These are phyloP conservation scores for Dryobota labecula DNA, from an alignment of 2,888 invertebrate genomes.

Conservation along the genomic window DNA sequence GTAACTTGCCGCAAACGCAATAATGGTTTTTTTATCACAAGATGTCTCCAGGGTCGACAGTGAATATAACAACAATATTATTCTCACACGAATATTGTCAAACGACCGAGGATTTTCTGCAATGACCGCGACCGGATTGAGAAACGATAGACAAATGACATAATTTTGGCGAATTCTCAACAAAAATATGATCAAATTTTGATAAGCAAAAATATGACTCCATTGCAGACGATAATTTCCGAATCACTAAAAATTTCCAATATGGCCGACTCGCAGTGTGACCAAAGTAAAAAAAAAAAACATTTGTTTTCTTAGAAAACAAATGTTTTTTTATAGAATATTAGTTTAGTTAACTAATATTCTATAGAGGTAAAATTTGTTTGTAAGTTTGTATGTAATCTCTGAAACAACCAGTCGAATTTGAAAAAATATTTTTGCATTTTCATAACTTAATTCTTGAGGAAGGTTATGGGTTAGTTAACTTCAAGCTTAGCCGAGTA, in stretches of 20 bases:
- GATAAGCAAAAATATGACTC: constrained; percentile 89
- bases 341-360: no score
- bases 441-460: no score
- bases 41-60: constrained; percentile 90
- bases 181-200: constrained; percentile 87
- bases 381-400: no score
- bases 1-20: constrained; percentile 83
- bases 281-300: constrained; percentile 66
- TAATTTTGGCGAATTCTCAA: constrained; percentile 89
- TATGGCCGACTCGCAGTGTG: constrained; percentile 80
- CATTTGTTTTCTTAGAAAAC: no score
- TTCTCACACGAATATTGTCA: constrained; percentile 87
- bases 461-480: no score
- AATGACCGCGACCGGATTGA: constrained; percentile 86
- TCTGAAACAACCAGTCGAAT: no score
- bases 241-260: constrained; percentile 84
- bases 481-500: no score
- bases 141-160: constrained; percentile 87
- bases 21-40: constrained; percentile 87
- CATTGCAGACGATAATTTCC: constrained; percentile 90
- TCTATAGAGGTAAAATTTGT: no score
- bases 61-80: constrained; percentile 82
- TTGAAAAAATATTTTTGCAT: no score
- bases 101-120: constrained; percentile 88
- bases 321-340: no score